phyloP scores from a whole-genome alignment of 2,797 vertebrate genomes.

The Pantherophis vulpinus region DNA sequence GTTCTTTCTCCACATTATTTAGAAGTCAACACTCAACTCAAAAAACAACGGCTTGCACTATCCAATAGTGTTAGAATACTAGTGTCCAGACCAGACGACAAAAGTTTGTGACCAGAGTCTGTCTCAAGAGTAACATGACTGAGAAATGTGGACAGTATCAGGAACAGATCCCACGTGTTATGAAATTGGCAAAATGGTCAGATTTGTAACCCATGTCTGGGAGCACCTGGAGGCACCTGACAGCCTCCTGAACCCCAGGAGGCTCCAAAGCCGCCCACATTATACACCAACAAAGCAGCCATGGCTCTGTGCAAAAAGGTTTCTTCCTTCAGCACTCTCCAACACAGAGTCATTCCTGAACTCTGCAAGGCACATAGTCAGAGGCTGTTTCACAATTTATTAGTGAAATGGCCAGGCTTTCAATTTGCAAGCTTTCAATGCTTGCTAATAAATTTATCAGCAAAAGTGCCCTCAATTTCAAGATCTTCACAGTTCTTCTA shows the following conservation, averaged over 20 bases:
- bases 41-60: background rate
- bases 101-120: background rate
- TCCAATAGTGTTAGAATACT: background rate
- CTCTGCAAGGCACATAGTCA: conserved; percentile 79
- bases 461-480: conserved; percentile 85
- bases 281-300: conserved; percentile 69
- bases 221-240: conserved; percentile 65
- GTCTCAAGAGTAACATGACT: background rate
- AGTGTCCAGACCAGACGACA: background rate
- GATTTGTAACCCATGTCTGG: background rate
- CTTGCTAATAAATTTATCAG: conserved; percentile 85
- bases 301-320: conserved; percentile 60
- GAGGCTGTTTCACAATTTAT: conserved; percentile 82
- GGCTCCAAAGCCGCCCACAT: conserved; percentile 73
- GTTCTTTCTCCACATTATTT: background rate
- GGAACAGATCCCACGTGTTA: too few relatives aligned
- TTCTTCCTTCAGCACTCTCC: conserved; percentile 69
- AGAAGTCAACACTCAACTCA: too few relatives aligned
- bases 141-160: background rate
- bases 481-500: conserved; percentile 72
- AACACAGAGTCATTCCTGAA: conserved; percentile 79
- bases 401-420: conserved; percentile 82
- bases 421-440: conserved; percentile 84
- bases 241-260: conserved; percentile 73
- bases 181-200: background rate